Evolutionary conservation across 2,888 invertebrate species (phyloP).

Genomic region (Caradrina kadenii): DNA sequence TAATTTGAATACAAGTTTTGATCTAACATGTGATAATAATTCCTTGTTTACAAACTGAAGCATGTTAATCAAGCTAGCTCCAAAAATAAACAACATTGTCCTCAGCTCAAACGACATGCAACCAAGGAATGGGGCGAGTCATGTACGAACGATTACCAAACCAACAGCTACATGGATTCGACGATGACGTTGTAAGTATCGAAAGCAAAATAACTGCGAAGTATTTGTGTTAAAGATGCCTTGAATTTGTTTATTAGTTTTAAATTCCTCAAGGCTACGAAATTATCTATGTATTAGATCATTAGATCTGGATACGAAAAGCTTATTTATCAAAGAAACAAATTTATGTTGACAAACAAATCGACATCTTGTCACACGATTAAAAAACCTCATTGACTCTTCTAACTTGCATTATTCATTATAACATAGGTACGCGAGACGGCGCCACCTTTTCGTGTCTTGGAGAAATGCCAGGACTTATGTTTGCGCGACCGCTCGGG

Average conservation of each 20-base stretch:
- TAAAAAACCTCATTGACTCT: constrained; percentile 3
- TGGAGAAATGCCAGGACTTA: constrained; percentile 97
- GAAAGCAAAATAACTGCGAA: constrained; percentile 5
- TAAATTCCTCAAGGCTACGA: constrained; percentile 29
- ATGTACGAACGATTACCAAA: constrained; percentile 97
- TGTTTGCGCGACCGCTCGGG: constrained; percentile 95
- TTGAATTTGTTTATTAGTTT: constrained; percentile 9
- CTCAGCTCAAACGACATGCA: constrained; percentile 97
- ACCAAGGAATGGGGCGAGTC: constrained; percentile 96
- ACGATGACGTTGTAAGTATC: constrained; percentile 95
- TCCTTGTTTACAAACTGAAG: constrained; percentile 29
- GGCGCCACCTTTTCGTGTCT: constrained; percentile 95
- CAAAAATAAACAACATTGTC: constrained; percentile 49
- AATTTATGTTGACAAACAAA: constrained; percentile 41
- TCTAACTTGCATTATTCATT: constrained; percentile 37
- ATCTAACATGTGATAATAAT: constrained; percentile 18
- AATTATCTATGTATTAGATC: neutral
- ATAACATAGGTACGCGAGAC: constrained; percentile 93
- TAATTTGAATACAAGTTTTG: constrained; percentile 17
- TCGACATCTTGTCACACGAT: constrained; percentile 26
- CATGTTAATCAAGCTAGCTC: constrained; percentile 8
- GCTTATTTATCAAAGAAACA: constrained; percentile 15
- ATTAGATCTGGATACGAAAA: constrained; percentile 3
- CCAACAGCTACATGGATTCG: constrained; percentile 96
- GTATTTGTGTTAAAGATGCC: neutral